Evolutionary conservation across 2,888 invertebrate genomes (phyloP).

Genomic region (Galerucella pusilla): DNA sequence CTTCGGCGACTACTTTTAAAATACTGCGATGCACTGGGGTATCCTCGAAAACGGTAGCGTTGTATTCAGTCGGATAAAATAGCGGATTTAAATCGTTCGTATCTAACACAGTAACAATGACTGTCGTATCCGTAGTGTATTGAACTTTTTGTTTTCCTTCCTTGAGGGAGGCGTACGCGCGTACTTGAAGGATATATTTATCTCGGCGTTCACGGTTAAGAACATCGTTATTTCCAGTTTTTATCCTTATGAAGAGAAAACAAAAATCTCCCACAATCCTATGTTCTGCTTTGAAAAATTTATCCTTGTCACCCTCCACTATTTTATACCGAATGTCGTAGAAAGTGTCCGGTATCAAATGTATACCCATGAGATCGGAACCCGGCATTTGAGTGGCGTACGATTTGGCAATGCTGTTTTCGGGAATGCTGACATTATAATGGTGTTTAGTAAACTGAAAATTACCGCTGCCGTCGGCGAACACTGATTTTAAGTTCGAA

Average conservation of each 20-base stretch:
- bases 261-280: conserved; percentile 93
- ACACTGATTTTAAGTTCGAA: conserved; percentile 40
- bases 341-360: conserved; percentile 62
- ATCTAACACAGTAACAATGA: conserved; percentile 81
- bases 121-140: conserved; percentile 79
- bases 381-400: conserved; percentile 78
- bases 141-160: conserved; percentile 70
- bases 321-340: conserved; percentile 86
- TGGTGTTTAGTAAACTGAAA: conserved; percentile 78
- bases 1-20: conserved; percentile 85
- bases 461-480: conserved; percentile 57
- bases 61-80: conserved; percentile 91
- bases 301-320: conserved; percentile 86
- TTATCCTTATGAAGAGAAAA: conserved; percentile 89
- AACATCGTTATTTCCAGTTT: conserved; percentile 87
- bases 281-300: conserved; percentile 93
- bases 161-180: conserved; percentile 73
- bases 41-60: conserved; percentile 88
- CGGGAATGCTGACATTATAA: conserved; percentile 92
- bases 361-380: conserved; percentile 85
- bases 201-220: conserved; percentile 93
- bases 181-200: conserved; percentile 81
- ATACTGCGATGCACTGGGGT: conserved; percentile 86
- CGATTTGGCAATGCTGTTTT: conserved; percentile 93
- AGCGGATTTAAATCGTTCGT: conserved; percentile 93